Percentiles rank a stretch among this genome's conserved stretches.
Evolutionary conservation across 2,888 invertebrate genomes (phyloP).

Genomic region (Crepidodera aurea): DNA sequence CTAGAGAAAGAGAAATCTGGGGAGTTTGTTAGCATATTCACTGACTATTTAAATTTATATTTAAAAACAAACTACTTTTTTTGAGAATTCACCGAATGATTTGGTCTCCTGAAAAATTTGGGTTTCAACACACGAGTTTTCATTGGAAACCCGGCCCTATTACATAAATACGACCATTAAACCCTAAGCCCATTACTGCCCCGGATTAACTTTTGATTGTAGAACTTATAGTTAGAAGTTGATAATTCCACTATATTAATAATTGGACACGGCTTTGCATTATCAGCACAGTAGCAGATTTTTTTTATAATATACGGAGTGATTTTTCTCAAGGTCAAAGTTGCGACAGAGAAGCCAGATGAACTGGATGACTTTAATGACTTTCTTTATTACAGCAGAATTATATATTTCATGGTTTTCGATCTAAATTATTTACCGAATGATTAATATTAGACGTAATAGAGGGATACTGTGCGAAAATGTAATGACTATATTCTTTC

Average conservation of each 20-base stretch:
- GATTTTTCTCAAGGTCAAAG: background rate
- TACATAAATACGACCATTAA: too few relatives aligned
- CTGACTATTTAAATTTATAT: too few relatives aligned
- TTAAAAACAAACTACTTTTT: too few relatives aligned
- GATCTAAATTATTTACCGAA: background rate
- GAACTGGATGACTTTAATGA: background rate
- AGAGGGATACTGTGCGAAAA: background rate
- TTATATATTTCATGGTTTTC: slow-evolving; percentile 8
- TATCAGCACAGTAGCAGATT: background rate
- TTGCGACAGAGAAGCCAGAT: background rate
- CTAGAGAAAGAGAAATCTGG: too few relatives aligned
- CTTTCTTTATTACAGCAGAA: background rate
- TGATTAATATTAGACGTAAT: background rate
- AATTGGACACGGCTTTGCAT: background rate
- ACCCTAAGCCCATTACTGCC: too few relatives aligned
- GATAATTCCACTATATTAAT: background rate
- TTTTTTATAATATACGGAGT: background rate
- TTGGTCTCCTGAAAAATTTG: too few relatives aligned
- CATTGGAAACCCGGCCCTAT: too few relatives aligned
- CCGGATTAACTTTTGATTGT: too few relatives aligned
- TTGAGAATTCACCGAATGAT: too few relatives aligned
- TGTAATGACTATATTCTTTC: slow-evolving; percentile 4
- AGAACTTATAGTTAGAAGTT: background rate
- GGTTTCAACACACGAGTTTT: too few relatives aligned
- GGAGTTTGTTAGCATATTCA: too few relatives aligned